Conservation (phyloP, 2,113 vertebrate genomes). For the Hyperopisus bebe region DNA sequence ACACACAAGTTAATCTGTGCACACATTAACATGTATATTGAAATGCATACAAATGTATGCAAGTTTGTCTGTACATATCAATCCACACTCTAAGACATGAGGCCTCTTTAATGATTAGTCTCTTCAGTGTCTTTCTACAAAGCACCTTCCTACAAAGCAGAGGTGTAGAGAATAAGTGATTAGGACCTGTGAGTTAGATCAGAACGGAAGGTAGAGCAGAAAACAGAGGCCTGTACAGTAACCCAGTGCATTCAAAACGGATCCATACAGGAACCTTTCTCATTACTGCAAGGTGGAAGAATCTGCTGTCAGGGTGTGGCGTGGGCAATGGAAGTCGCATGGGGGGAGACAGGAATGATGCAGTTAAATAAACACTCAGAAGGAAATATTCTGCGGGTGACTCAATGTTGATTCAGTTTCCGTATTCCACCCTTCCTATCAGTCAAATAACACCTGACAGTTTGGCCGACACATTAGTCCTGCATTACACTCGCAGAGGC, state of each 20-base stretch:
- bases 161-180: not conserved
- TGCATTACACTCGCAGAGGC: constrained; percentile 39
- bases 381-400: constrained; percentile 35
- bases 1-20: not conserved
- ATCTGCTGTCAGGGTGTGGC: not conserved
- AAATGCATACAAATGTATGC: not conserved
- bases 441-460: not conserved
- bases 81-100: not conserved
- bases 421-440: constrained; percentile 45
- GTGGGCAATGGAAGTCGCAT: not conserved
- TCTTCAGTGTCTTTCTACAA: not conserved
- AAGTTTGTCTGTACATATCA: not conserved
- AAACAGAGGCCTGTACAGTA: not conserved
- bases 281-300: not conserved
- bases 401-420: constrained; percentile 46
- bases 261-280: not conserved
- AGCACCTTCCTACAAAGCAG: not conserved
- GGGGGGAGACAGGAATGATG: not conserved
- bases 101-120: not conserved
- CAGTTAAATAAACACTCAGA: not conserved
- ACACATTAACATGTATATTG: not conserved
- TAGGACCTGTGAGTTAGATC: not conserved
- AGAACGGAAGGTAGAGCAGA: not conserved
- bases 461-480: constrained; percentile 37
- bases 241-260: not conserved